Evolutionary conservation across 2,113 vertebrate genomes (phyloP), one percentile per base, ranked within the genome.

Genomic region (Oriolus oriolus): DNA sequence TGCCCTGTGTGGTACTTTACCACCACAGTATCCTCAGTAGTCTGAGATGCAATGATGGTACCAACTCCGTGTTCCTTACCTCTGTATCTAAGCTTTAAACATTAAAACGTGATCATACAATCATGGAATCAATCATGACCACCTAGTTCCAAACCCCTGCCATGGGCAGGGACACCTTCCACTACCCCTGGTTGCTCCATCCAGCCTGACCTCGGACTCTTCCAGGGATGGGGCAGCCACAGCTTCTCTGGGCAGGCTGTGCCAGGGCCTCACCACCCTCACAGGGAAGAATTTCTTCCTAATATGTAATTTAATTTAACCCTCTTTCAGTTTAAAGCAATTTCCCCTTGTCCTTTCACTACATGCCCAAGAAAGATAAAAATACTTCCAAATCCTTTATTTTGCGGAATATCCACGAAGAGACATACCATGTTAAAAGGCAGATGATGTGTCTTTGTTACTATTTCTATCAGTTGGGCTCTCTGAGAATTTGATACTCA

Each of bases 131-230:
- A 31, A 9, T 42, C 31, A 56, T 42, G 21, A 37, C 2, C 5
- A 10, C 1, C 35, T 19, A 2, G 3, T 47, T 42, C 31, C 31
- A 49, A 14, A 1, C 9, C 11, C 16, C 16, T 42, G 9, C 11
- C 31, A 10, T 26, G 11, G 24, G 13, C 31, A 56, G 49, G 17
- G 30, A 22, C 35, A 42, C 7, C 6, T 56, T 63, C 26, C 35
- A 7, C 17, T 26, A 3, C 1, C 5, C 24, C 35, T 50, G 31
- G 31, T 0, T 37, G 5, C 42, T 73, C 59, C 31, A 37, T 57
- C 14, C 66, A 65, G 0, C 59, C 42, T 44, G 35, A 27, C 31
- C 26, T 50, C 50, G 26, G 9, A 19, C 31, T 49, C 10, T 80
- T 31, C 30, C 59, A 80, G 42, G 35, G 35, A 37, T 42, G 35